These are phyloP conservation scores for Hippoglossus stenolepis DNA, from an alignment of 2,113 vertebrate genomes.

Conservation along the genomic window DNA sequence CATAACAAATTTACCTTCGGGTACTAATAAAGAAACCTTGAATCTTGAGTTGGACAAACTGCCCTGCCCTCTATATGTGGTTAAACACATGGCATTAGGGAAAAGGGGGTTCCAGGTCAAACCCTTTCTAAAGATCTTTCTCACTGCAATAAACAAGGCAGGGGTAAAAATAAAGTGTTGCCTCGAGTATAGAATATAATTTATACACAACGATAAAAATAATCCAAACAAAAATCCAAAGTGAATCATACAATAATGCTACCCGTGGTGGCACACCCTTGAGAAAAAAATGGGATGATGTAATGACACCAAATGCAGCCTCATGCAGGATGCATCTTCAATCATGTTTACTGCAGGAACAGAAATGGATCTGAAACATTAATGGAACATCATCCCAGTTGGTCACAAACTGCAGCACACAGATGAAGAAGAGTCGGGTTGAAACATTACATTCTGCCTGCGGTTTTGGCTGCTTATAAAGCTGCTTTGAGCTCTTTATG, in stretches of 20 bases:
- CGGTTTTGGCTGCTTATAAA: not conserved
- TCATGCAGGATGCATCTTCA: constrained; percentile 33
- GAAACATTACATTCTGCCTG: constrained; percentile 2
- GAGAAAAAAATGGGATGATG: not conserved
- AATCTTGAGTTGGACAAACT: too few relatives aligned
- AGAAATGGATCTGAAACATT: constrained; percentile 68
- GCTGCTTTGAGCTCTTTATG: not conserved
- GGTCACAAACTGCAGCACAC: constrained; percentile 41
- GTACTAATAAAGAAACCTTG: too few relatives aligned
- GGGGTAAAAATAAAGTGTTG: too few relatives aligned
- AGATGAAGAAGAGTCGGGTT: constrained; percentile 6
- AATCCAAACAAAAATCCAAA: not conserved
- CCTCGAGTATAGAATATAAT: too few relatives aligned
- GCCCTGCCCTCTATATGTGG: too few relatives aligned
- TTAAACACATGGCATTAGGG: too few relatives aligned
- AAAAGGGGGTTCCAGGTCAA: too few relatives aligned
- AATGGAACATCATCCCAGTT: constrained; percentile 46
- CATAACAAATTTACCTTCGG: too few relatives aligned
- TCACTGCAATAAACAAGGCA: too few relatives aligned
- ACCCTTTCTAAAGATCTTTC: too few relatives aligned
- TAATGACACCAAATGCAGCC: constrained; percentile 20
- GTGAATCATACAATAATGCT: not conserved
- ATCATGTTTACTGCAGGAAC: constrained; percentile 61
- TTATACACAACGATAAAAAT: too few relatives aligned
- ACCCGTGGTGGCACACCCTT: not conserved